Percentiles rank a stretch among this genome's conserved stretches.
Conservation (phyloP, 2,888 invertebrate genomes). For the Lumbricus terrestris region DNA sequence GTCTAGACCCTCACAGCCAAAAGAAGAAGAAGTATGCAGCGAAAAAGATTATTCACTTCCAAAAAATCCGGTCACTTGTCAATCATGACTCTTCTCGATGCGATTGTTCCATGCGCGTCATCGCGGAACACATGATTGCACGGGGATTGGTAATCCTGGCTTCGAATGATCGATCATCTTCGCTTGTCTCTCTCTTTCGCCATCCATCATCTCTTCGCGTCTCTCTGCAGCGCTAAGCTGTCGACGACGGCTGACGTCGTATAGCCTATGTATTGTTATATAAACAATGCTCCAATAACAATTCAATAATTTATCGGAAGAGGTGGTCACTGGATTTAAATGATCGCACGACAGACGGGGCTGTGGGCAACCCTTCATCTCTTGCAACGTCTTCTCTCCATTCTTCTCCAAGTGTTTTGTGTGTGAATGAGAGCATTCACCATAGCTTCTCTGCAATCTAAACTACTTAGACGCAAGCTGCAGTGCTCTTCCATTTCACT, state of each 20-base stretch:
- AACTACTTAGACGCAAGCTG: neutral
- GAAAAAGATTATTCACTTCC: neutral
- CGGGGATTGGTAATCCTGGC: neutral
- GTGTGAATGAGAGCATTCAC: neutral
- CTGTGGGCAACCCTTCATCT: neutral
- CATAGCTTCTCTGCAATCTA: neutral
- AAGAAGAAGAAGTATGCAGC: neutral
- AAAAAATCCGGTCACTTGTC: neutral
- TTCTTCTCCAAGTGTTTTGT: neutral
- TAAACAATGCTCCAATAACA: conserved; percentile 3
- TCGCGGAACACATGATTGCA: neutral
- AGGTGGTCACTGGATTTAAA: neutral
- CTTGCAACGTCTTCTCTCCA: neutral
- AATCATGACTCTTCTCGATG: neutral
- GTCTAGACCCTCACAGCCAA: neutral
- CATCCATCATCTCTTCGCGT: neutral
- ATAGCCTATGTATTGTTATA: neutral
- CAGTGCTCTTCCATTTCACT: neutral
- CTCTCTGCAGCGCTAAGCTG: neutral
- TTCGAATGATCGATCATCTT: neutral
- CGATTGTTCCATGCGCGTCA: neutral
- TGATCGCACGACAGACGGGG: neutral
- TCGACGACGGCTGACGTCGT: too few relatives aligned
- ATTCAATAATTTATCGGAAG: neutral
- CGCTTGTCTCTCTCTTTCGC: neutral